A percentile compares a stretch with the other conserved stretches of the same genome.
phyloP scores from a whole-genome alignment of 1,140 invertebrate species.

The Nymphalis io region DNA sequence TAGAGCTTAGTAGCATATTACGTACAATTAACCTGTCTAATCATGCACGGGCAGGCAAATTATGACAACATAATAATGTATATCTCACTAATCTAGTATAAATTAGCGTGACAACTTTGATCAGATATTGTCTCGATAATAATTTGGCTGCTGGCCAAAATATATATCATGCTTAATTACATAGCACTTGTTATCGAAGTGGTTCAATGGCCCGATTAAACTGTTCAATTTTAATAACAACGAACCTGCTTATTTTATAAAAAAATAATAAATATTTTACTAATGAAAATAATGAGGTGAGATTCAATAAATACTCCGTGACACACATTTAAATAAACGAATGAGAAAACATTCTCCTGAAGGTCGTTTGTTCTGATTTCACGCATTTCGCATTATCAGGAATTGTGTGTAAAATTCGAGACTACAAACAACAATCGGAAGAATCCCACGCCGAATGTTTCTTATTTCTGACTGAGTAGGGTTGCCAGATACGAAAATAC shows the following conservation, averaged over 20 bases:
- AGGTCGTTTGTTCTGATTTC: conserved; percentile 33
- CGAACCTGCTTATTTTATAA: too few relatives aligned
- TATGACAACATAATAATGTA: conserved; percentile 7
- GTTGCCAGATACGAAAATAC: too few relatives aligned
- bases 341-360: conserved; percentile 29
- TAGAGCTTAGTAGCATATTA: conserved; percentile 1
- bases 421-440: conserved; percentile 52
- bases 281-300: too few relatives aligned
- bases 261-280: too few relatives aligned
- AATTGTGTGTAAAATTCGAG: conserved; percentile 47
- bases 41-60: conserved; percentile 4
- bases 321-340: conserved; percentile 28
- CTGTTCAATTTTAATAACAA: too few relatives aligned
- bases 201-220: too few relatives aligned
- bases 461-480: conserved; percentile 54
- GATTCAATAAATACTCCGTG: not conserved
- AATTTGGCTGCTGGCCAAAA: not conserved
- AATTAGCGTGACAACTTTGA: not conserved
- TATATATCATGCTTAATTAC: conserved; percentile 2
- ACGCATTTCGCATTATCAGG: conserved; percentile 43
- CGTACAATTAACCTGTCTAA: conserved; percentile 15
- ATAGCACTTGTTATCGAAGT: not conserved
- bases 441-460: conserved; percentile 52
- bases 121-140: conserved; percentile 13
- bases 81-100: conserved; percentile 1